Evolutionary conservation across 2,888 invertebrate genomes (phyloP), one percentile per base, ranked within the genome.

Genomic region (Tachina fera): DNA sequence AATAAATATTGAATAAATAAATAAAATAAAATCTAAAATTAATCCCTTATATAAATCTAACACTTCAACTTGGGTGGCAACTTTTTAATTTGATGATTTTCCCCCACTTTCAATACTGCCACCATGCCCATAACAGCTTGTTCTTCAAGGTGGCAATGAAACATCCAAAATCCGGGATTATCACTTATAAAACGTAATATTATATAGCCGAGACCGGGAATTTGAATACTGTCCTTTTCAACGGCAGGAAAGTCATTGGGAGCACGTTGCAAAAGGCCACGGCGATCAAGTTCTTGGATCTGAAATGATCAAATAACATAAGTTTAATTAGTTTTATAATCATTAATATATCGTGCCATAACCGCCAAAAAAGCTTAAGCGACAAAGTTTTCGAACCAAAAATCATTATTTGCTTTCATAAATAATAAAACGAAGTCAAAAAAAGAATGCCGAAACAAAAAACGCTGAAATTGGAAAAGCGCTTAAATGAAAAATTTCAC

Each of bases 111-210:
- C 4, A 92, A 80, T 1, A 92, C 89, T 1, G 91, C 92, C 14
- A 88, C 76, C 92, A 92, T 92, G 16, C 92, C 92, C 41, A 88
- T 87, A 1, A 90, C 71, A 0, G 91, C 87, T 61, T 91, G 91
- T 1, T 88, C 77, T 49, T 92, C 92, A 22, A 92, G 89, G 74
- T 91, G 91, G 31, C 92, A 92, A 39, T 92, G 92, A 53, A 90
- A 91, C 72, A 90, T 86, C 92, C 92, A 92, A 65, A 89, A 92
- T 4, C 92, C 92, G 0, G 92, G 92, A 89, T 92, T 92, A 16
- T 90, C 88, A 3, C 91, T 91, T 1, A 91, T 83, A 45, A 92
- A 92, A 16, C 92, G 91, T 3, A 92, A 16, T 8, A 92, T 92
- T 3, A 92, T 89, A 47, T 91, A 92, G 5, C 92, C 92, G 45